Evolutionary conservation across 2,797 vertebrate species (phyloP).

Genomic region (Petrocephalus schoutedeni): DNA sequence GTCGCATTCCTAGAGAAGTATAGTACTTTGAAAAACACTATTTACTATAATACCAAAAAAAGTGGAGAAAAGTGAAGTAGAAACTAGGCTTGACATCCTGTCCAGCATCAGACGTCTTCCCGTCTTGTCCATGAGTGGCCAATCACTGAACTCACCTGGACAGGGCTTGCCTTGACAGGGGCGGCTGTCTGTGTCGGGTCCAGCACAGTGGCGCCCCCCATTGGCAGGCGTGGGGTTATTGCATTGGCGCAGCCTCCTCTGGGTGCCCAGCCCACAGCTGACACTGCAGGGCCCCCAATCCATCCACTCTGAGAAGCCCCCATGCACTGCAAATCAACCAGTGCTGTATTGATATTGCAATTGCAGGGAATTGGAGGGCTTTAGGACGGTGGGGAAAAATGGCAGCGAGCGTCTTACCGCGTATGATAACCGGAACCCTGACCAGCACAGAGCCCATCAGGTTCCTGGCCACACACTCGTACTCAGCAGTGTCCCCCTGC

Average conservation of each 20-base stretch:
- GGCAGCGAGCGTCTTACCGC: conserved; percentile 58
- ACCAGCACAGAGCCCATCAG: conserved; percentile 77
- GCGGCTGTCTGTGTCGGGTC: conserved; percentile 61
- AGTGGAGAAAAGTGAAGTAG: background rate
- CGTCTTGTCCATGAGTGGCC: background rate
- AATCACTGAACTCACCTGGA: conserved; percentile 65
- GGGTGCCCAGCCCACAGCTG: conserved; percentile 77
- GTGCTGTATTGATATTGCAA: background rate
- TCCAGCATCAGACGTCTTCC: background rate
- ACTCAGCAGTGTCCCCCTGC: conserved; percentile 83
- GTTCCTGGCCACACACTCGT: conserved; percentile 90
- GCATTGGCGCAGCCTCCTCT: conserved; percentile 78
- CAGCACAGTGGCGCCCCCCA: conserved; percentile 75
- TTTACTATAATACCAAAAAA: background rate
- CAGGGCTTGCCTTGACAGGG: conserved; percentile 76
- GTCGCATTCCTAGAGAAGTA: background rate
- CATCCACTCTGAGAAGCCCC: conserved; percentile 84
- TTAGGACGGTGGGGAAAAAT: background rate
- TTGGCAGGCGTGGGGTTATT: conserved; percentile 84
- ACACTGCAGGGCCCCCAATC: conserved; percentile 82
- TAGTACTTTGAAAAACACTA: background rate
- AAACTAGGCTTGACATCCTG: background rate
- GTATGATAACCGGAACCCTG: conserved; percentile 71
- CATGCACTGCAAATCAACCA: conserved; percentile 70
- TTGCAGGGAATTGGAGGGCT: background rate